A percentile compares a stretch with the other conserved stretches of the same genome.
Conservation (phyloP, 2,888 invertebrate genomes). For the Allophyes oxyacanthae region DNA sequence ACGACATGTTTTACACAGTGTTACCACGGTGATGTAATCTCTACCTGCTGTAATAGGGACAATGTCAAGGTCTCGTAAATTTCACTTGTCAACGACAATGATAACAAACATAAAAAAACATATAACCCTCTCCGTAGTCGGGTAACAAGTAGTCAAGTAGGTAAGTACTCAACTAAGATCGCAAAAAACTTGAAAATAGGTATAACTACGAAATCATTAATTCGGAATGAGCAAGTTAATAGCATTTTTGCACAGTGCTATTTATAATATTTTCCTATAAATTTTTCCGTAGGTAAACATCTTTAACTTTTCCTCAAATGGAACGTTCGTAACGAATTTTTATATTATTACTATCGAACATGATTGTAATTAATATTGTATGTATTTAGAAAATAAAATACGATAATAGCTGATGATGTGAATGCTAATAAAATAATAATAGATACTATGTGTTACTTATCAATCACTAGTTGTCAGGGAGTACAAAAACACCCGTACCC, state of each 20-base stretch:
- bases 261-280: conserved; percentile 16
- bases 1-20: conserved; percentile 65
- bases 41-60: conserved; percentile 69
- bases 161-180: conserved; percentile 5
- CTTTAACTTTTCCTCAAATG: conserved; percentile 27
- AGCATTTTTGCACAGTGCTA: conserved; percentile 9
- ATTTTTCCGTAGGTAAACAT: conserved; percentile 10
- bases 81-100: conserved; percentile 62
- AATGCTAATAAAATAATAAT: not conserved
- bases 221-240: conserved; percentile 3
- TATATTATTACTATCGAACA: not conserved
- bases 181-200: conserved; percentile 6
- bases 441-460: not conserved
- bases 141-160: conserved; percentile 1
- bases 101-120: conserved; percentile 22
- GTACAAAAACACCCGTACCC: conserved; percentile 5
- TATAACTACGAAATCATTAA: conserved; percentile 19
- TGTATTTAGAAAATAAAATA: conserved; percentile 4
- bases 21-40: conserved; percentile 73
- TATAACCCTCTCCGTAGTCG: too few species aligned
- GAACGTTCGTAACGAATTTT: conserved; percentile 1
- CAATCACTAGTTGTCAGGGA: conserved; percentile 1
- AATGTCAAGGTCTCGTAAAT: conserved; percentile 79
- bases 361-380: not conserved
- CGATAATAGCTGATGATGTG: not conserved